These are phyloP conservation scores for Lomographa bimaculata DNA, from an alignment of 2,888 invertebrate species.

Conservation along the genomic window DNA sequence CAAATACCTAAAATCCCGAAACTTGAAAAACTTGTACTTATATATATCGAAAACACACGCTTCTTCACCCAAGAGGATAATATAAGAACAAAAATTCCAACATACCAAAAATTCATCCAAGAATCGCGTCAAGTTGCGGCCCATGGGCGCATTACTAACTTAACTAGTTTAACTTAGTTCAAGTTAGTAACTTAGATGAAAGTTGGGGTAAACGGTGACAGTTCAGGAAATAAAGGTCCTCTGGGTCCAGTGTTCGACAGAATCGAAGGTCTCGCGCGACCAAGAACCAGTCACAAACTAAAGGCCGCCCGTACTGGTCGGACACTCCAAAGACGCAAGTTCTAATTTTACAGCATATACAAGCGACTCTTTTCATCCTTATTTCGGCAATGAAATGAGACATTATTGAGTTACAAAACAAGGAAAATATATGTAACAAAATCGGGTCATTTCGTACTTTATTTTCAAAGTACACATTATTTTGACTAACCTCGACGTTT, in stretches of 20 bases:
- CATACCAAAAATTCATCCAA: slow-evolving; percentile 14
- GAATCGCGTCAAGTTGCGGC: slow-evolving; percentile 15
- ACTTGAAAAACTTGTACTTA: slow-evolving; percentile 9
- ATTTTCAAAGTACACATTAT: no score
- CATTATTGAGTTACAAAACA: no score
- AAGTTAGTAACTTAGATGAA: slow-evolving; percentile 33
- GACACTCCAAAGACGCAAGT: no score
- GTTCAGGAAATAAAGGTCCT: slow-evolving; percentile 24
- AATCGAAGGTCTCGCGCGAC: neutral
- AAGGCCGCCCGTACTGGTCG: no score
- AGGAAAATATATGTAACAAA: no score
- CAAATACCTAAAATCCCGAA: neutral
- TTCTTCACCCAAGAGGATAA: slow-evolving; percentile 6
- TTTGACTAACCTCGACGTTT: no score
- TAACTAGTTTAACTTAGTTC: slow-evolving; percentile 39
- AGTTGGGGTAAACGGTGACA: slow-evolving; percentile 23
- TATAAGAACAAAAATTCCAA: no score
- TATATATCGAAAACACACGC: neutral
- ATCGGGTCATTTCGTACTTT: no score
- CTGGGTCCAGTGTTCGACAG: neutral
- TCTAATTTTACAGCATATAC: no score
- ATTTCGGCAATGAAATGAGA: no score
- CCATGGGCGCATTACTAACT: slow-evolving; percentile 32
- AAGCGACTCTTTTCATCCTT: no score
- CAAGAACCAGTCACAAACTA: no score